Conservation (phyloP, 1,140 invertebrate genomes). For the Drosophila virilis region DNA sequence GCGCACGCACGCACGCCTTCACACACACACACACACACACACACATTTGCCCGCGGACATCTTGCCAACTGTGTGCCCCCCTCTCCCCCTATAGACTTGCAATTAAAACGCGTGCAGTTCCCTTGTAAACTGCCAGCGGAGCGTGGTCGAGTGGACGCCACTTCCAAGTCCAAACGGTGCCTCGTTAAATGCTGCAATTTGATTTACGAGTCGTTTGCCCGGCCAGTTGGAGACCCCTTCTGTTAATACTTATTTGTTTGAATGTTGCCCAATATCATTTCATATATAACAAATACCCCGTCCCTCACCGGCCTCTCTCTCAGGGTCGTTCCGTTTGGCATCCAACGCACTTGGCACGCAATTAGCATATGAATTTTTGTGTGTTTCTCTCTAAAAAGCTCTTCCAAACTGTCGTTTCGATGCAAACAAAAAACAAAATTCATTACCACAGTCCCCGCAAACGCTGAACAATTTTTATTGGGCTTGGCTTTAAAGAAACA, state of each 20-base stretch:
- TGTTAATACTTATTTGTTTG: slow-evolving; percentile 20
- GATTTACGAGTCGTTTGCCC: slow-evolving; percentile 52
- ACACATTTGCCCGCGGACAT: neutral
- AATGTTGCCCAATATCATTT: slow-evolving; percentile 46
- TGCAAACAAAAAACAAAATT: slow-evolving; percentile 41
- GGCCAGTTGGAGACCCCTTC: too few relatives aligned
- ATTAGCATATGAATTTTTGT: slow-evolving; percentile 69
- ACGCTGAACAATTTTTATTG: slow-evolving; percentile 36
- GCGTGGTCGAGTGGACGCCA: slow-evolving; percentile 52
- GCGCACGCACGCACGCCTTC: slow-evolving; percentile 47
- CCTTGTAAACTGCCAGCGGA: slow-evolving; percentile 45
- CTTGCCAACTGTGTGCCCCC: slow-evolving; percentile 2
- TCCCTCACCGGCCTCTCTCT: neutral
- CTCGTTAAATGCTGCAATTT: slow-evolving; percentile 54
- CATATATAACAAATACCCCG: slow-evolving; percentile 33
- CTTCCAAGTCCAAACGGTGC: slow-evolving; percentile 24
- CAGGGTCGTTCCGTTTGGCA: slow-evolving; percentile 66
- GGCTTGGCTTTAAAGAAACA: slow-evolving; percentile 38
- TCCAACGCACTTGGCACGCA: slow-evolving; percentile 60
- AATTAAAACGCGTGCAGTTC: slow-evolving; percentile 58
- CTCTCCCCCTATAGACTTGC: slow-evolving; percentile 21
- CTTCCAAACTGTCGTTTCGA: slow-evolving; percentile 56
- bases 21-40: slow-evolving; percentile 3
- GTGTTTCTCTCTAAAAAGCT: slow-evolving; percentile 38
- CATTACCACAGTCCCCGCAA: slow-evolving; percentile 44